Evolutionary conservation across 2,113 vertebrate genomes (phyloP).

Genomic region (Sylvilagus bachmani): DNA sequence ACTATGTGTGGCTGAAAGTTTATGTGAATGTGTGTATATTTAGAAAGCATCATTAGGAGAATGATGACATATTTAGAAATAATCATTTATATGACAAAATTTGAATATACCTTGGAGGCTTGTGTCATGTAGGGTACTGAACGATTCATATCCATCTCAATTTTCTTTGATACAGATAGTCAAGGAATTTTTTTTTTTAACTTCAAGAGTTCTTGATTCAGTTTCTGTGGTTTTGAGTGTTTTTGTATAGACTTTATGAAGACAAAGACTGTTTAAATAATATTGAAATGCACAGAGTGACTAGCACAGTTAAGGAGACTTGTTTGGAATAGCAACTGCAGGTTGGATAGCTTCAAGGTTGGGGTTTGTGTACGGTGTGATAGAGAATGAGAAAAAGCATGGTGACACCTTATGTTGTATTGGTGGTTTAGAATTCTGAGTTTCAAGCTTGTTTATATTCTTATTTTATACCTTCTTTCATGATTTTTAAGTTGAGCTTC

Average conservation of each 20-base stretch:
- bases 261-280: background rate
- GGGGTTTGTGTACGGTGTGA: too few relatives aligned
- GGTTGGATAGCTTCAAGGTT: background rate
- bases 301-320: background rate
- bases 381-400: background rate
- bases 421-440: background rate
- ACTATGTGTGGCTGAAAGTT: conserved; percentile 4
- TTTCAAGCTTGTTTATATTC: background rate
- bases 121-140: background rate
- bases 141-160: background rate
- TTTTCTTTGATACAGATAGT: conserved; percentile 29
- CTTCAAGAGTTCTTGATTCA: background rate
- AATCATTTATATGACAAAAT: background rate
- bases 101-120: background rate
- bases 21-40: background rate
- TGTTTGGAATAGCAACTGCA: background rate
- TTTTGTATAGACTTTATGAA: conserved; percentile 21
- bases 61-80: background rate
- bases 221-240: background rate
- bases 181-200: conserved; percentile 41
- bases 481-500: background rate
- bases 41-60: background rate
- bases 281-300: background rate
- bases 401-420: background rate
- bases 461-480: background rate